These are phyloP conservation scores for Saimiri boliviensis DNA, from an alignment of 2,113 vertebrate species.

Conservation along the genomic window DNA sequence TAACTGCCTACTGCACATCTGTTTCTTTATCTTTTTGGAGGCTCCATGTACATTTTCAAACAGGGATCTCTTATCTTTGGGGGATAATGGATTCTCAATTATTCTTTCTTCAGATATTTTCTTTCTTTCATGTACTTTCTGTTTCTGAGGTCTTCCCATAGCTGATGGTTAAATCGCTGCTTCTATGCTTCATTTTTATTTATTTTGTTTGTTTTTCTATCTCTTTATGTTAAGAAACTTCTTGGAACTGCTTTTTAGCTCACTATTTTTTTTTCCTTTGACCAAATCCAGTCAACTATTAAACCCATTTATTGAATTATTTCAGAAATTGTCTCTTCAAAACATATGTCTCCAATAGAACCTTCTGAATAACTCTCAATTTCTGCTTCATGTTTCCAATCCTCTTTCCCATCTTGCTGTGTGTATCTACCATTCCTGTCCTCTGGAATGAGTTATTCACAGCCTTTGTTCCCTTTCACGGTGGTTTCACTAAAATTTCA, in stretches of 20 bases:
- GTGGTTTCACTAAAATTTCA: not conserved
- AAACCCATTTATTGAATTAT: not conserved
- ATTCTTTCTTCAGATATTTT: not conserved
- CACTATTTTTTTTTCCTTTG: not conserved
- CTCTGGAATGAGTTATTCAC: not conserved
- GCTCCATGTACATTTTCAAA: not conserved
- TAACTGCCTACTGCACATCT: not conserved
- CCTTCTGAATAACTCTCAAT: not conserved
- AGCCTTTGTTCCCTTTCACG: not conserved
- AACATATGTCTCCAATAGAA: not conserved
- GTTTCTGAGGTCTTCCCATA: not conserved
- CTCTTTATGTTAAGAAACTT: not conserved
- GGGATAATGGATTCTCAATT: not conserved
- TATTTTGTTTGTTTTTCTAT: not conserved
- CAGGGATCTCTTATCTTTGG: not conserved
- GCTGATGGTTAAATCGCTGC: not conserved
- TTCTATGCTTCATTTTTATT: not conserved
- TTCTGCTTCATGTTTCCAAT: not conserved
- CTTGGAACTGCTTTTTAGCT: not conserved
- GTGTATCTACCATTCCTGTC: not conserved
- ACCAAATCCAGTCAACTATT: not conserved
- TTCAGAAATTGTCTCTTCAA: not conserved
- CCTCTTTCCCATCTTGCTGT: not conserved
- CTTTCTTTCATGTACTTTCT: not conserved
- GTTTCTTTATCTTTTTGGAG: not conserved